Evolutionary conservation across 2,113 vertebrate genomes (phyloP), one percentile per base, ranked within the genome.

Genomic region (Dicrurus megarhynchus): DNA sequence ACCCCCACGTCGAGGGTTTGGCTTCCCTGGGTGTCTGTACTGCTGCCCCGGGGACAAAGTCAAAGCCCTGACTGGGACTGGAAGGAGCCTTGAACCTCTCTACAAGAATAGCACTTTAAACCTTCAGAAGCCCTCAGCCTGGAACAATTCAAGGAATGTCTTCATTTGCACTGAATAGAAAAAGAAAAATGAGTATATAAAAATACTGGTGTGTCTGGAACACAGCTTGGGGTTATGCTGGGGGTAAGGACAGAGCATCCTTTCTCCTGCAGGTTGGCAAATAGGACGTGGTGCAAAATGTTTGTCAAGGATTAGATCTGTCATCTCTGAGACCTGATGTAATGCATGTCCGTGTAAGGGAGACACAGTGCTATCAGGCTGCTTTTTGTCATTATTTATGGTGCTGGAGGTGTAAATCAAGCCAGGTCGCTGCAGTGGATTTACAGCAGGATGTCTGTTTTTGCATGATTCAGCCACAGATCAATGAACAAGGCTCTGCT

Each of bases 381-480:
- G 83, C 73, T 64, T 90, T 87, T 70, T 93, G 79, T 74, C 91
- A 71, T 94, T 94, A 95, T 91, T 96, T 89, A 94, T 93, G 63
- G 88, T 55, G 59, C 79, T 80, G 39, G 52, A 86, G 60, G 50
- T 81, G 52, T 96, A 96, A 95, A 96, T 93, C 90, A 95, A 64
- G 86, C 16, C 69, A 86, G 63, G 71, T 78, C 68, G 90, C 90
- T 82, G 90, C 44, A 37, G 74, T 75, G 81, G 87, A 96, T 96
- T 97, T 96, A 96, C 93, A 95, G 92, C 90, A 90, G 73, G 76
- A 83, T 71, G 65, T 93, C 95, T 90, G 32, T 5, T 90, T 96
- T 90, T 78, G 57, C 88, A 75, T 60, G 95, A 94, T 93, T 96
- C 92, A 68, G 69, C 80, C 1, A 2, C 94, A 94, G 86, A 94